These are phyloP conservation scores for Rhynchophorus ferrugineus DNA, from an alignment of 1,140 invertebrate species.

Conservation along the genomic window DNA sequence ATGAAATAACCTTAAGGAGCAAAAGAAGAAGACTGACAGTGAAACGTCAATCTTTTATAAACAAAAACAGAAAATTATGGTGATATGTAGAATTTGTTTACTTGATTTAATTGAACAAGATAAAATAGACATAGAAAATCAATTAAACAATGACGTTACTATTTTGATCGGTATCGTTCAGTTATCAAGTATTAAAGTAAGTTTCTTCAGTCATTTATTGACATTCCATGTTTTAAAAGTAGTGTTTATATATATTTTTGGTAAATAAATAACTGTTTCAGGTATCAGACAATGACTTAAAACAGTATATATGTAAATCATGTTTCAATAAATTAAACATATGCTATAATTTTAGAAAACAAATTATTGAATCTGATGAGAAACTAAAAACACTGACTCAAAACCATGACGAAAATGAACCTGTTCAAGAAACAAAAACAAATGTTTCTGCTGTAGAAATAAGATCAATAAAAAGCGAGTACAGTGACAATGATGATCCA, in stretches of 20 bases:
- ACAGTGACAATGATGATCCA: no score
- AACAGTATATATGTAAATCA: conserved; percentile 4
- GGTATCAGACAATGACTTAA: conserved; percentile 3
- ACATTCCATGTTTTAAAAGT: no score
- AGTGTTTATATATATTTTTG: neutral
- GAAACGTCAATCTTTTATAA: no score
- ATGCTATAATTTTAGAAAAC: conserved; percentile 3
- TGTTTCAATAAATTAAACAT: neutral
- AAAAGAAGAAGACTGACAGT: no score
- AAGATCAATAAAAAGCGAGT: neutral
- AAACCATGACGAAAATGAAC: neutral
- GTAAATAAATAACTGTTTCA: conserved; percentile 1
- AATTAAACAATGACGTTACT: conserved; percentile 3
- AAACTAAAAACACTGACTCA: neutral
- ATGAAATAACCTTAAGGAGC: no score
- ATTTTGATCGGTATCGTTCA: conserved; percentile 3
- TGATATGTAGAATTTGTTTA: conserved; percentile 6
- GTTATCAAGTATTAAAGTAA: no score
- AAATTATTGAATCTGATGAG: conserved; percentile 7
- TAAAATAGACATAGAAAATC: neutral
- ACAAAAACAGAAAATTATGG: neutral
- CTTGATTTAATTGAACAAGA: neutral
- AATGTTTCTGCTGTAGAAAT: neutral
- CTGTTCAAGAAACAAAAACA: neutral
- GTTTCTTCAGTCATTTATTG: no score